Percentiles rank a stretch among this genome's conserved stretches.
phyloP scores from a whole-genome alignment of 2,888 invertebrate genomes.

The Diploptera punctata region DNA sequence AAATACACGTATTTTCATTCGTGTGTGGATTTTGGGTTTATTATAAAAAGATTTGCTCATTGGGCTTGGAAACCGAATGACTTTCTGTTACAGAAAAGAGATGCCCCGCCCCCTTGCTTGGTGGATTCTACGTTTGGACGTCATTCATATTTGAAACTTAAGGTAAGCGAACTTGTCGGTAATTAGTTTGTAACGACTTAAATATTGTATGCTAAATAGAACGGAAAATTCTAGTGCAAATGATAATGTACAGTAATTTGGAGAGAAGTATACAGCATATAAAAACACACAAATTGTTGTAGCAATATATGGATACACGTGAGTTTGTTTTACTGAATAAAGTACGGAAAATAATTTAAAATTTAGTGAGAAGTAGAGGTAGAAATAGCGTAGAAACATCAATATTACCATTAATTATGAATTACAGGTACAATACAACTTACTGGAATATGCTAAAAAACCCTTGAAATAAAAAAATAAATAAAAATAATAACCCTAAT shows the following conservation, averaged over 20 bases:
- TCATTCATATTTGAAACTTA: constrained; percentile 69
- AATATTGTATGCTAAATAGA: too few species aligned
- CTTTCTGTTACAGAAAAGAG: constrained; percentile 56
- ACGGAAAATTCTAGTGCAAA: too few species aligned
- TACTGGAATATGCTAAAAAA: too few species aligned
- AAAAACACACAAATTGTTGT: background rate
- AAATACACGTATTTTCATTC: constrained; percentile 59
- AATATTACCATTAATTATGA: too few species aligned
- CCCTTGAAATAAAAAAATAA: too few species aligned
- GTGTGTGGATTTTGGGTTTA: constrained; percentile 60
- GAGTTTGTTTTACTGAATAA: background rate
- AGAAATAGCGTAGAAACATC: too few species aligned
- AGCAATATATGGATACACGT: background rate
- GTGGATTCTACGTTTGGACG: constrained; percentile 64
- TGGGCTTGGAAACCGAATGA: constrained; percentile 61
- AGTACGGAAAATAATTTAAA: background rate
- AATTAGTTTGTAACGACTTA: background rate
- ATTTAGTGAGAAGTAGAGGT: too few species aligned
- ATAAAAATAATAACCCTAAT: too few species aligned
- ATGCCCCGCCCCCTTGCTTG: constrained; percentile 66
- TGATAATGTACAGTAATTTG: too few species aligned
- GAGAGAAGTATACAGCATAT: background rate
- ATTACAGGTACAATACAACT: too few species aligned
- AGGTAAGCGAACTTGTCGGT: constrained; percentile 56
- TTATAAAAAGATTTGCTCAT: constrained; percentile 57